These are phyloP conservation scores for Tetragonula clypearis DNA, from an alignment of 1,140 invertebrate species.

Conservation along the genomic window DNA sequence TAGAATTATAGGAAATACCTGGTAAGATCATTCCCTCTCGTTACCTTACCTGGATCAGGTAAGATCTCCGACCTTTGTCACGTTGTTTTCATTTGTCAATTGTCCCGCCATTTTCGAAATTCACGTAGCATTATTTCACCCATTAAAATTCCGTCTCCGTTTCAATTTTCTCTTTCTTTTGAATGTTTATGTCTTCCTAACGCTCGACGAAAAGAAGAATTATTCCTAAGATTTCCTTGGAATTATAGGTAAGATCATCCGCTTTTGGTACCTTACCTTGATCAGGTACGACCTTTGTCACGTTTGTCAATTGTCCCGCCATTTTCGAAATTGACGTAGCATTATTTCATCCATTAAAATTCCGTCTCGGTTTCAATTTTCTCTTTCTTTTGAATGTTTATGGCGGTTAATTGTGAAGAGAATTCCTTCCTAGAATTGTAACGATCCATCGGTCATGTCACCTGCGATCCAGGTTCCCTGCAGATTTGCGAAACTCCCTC, in stretches of 20 bases:
- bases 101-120: too few relatives aligned
- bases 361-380: not conserved
- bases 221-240: not conserved
- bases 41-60: too few relatives aligned
- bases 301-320: too few relatives aligned
- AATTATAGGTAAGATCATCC: not conserved
- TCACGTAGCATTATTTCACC: not conserved
- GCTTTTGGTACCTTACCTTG: too few relatives aligned
- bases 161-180: not conserved
- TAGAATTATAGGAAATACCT: not conserved
- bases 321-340: too few relatives aligned
- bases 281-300: too few relatives aligned
- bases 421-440: not conserved
- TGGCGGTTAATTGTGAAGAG: not conserved
- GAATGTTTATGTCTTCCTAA: not conserved
- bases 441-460: conserved; percentile 14
- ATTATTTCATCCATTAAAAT: not conserved
- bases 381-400: not conserved
- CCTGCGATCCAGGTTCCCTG: conserved; percentile 18
- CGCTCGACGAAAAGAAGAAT: not conserved
- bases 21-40: too few relatives aligned
- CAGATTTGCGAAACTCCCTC: conserved; percentile 34
- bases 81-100: too few relatives aligned
- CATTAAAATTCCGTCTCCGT: not conserved
- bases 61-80: too few relatives aligned